These are phyloP conservation scores for Falco novaeseelandiae DNA, from an alignment of 2,797 vertebrate genomes.

Conservation along the genomic window DNA sequence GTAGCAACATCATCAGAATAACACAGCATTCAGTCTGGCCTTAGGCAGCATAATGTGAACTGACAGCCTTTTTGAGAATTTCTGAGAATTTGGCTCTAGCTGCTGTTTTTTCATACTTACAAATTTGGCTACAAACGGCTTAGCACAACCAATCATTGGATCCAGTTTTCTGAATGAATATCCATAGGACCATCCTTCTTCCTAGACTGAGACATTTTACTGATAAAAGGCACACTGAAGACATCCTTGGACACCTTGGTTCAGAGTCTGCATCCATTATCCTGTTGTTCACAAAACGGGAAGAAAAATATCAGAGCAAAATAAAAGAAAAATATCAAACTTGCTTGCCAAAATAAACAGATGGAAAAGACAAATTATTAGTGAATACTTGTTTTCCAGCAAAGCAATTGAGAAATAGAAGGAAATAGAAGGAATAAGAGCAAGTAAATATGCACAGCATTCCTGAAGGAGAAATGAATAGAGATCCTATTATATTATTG, in stretches of 20 bases:
- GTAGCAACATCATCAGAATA: not conserved
- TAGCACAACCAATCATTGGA: not conserved
- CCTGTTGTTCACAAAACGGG: not conserved
- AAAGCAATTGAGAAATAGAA: not conserved
- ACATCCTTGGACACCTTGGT: not conserved
- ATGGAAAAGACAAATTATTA: not conserved
- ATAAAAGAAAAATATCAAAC: not conserved
- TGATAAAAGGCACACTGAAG: not conserved
- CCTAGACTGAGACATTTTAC: not conserved
- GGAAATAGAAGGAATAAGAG: not conserved
- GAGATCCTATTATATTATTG: not conserved
- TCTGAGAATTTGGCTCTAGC: not conserved
- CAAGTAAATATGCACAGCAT: not conserved
- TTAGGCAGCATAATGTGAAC: not conserved
- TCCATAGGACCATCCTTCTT: not conserved
- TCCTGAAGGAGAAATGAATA: slow-evolving; percentile 19
- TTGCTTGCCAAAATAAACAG: not conserved
- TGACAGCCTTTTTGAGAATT: not conserved
- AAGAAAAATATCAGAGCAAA: not conserved
- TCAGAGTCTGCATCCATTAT: not conserved
- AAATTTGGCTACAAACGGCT: not conserved
- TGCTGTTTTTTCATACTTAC: not conserved
- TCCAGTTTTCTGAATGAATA: not conserved
- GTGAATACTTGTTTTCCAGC: not conserved
- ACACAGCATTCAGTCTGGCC: not conserved